Conservation (phyloP, 2,888 invertebrate genomes). For the Oscheius sp. region DNA sequence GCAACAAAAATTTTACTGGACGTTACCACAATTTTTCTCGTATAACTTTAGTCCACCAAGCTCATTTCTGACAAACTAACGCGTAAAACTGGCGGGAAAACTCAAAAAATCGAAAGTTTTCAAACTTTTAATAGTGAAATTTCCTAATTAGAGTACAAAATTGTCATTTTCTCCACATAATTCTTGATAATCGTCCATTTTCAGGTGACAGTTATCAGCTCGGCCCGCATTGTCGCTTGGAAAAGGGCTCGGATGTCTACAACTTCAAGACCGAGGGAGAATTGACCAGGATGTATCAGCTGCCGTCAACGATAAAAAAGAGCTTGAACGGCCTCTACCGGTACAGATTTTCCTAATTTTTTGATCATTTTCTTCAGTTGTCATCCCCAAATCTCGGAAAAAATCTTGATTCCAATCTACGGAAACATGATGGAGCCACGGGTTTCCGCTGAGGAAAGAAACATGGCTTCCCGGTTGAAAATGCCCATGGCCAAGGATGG, state of each 20-base stretch:
- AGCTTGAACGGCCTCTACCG: constrained; percentile 20
- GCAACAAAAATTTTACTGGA: no score
- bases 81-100: no score
- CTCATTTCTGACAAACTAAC: no score
- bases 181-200: neutral
- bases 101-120: no score
- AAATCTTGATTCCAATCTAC: constrained; percentile 20
- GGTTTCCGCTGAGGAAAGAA: neutral
- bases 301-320: neutral
- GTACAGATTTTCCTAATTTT: neutral
- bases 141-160: no score
- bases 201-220: constrained; percentile 25
- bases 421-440: constrained; percentile 4
- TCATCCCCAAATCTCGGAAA: constrained; percentile 4
- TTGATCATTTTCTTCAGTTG: constrained; percentile 17
- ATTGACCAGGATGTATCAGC: constrained; percentile 1
- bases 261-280: constrained; percentile 10
- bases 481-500: neutral
- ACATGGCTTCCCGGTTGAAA: neutral
- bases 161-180: no score
- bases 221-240: neutral
- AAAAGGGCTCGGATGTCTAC: neutral
- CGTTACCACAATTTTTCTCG: no score
- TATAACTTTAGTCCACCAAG: no score
- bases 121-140: no score